phyloP scores from a whole-genome alignment of 2,797 vertebrate species.

The Pteropus rufus region DNA sequence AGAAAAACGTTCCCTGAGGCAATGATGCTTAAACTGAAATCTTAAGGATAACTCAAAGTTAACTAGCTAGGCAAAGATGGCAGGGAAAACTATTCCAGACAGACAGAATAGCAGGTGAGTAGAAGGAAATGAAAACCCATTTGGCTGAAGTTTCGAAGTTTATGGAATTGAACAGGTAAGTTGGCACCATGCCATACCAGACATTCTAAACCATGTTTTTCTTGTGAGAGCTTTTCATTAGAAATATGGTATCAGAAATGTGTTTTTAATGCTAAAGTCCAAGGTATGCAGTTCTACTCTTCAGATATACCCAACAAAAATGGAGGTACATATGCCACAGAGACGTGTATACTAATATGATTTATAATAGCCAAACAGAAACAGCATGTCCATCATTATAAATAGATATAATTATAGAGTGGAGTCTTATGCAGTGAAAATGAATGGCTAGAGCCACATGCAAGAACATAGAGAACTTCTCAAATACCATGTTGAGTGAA shows the following conservation, averaged over 20 bases:
- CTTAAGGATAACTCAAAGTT: constrained; percentile 5
- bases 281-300: background rate
- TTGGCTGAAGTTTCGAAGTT: background rate
- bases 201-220: background rate
- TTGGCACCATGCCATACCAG: background rate
- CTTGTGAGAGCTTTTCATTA: constrained; percentile 9
- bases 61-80: background rate
- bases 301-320: background rate
- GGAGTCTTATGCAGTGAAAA: background rate
- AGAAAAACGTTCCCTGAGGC: background rate
- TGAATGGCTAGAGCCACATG: background rate
- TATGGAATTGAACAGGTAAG: background rate
- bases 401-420: background rate
- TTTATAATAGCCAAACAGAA: background rate
- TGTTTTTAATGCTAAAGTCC: background rate
- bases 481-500: background rate
- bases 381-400: background rate
- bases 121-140: background rate
- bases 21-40: background rate
- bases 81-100: background rate
- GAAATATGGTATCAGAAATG: background rate
- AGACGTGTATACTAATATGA: background rate
- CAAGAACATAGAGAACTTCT: background rate
- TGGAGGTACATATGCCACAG: background rate
- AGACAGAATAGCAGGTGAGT: background rate